phyloP scores from a whole-genome alignment of 2,113 vertebrate genomes.

The Ophthalmolycus amberensis region DNA sequence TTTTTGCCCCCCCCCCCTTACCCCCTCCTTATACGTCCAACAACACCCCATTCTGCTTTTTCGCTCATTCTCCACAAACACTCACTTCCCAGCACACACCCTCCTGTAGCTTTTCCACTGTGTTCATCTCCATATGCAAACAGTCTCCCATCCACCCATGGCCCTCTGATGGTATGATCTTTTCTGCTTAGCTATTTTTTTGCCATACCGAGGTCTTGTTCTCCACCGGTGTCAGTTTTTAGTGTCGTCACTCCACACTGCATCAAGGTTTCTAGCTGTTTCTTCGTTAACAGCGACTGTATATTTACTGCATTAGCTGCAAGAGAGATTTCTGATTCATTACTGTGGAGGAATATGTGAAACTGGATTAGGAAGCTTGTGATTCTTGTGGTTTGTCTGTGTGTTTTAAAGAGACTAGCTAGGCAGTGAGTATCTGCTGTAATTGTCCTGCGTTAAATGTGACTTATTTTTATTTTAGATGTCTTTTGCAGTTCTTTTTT shows the following conservation, averaged over 20 bases:
- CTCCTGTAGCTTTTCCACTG: constrained; percentile 34
- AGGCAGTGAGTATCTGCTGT: constrained; percentile 45
- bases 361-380: constrained; percentile 39
- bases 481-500: constrained; percentile 52
- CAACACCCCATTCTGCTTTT: constrained; percentile 53
- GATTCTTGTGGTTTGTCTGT: constrained; percentile 59
- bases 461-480: constrained; percentile 27
- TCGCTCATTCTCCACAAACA: constrained; percentile 42
- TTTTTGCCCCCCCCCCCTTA: background rate
- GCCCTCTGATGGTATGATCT: constrained; percentile 61
- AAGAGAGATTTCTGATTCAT: constrained; percentile 38
- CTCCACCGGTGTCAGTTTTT: constrained; percentile 55
- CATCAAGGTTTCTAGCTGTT: constrained; percentile 48
- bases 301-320: constrained; percentile 41
- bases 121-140: constrained; percentile 66
- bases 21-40: constrained; percentile 2
- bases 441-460: constrained; percentile 35
- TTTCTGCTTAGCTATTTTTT: constrained; percentile 43
- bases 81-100: constrained; percentile 31
- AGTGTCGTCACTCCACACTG: constrained; percentile 56
- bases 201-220: constrained; percentile 49
- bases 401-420: constrained; percentile 43
- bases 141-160: constrained; percentile 22
- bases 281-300: constrained; percentile 29
- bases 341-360: constrained; percentile 28